Evolutionary conservation across 2,888 invertebrate genomes (phyloP).

Genomic region (Dasypolia templi): DNA sequence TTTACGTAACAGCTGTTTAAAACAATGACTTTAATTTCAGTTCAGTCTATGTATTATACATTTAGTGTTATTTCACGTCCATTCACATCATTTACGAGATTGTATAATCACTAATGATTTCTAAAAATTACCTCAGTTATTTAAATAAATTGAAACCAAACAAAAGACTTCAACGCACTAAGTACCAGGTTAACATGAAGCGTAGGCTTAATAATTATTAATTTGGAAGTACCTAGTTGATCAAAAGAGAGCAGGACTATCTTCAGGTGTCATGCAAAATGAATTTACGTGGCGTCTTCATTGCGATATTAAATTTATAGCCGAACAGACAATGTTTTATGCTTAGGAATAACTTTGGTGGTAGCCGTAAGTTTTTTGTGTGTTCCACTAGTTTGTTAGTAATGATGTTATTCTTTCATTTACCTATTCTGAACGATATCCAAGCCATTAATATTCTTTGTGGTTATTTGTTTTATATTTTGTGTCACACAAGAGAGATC

Average conservation of each 20-base stretch:
- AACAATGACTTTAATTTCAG: slow-evolving; percentile 59
- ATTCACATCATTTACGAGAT: slow-evolving; percentile 41
- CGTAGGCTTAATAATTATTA: not conserved
- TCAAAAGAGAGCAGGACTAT: not conserved
- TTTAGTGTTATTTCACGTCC: slow-evolving; percentile 44
- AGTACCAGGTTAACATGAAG: slow-evolving; percentile 56
- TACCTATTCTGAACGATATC: not conserved
- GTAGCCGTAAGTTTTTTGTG: not conserved
- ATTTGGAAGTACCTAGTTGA: not conserved
- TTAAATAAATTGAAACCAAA: slow-evolving; percentile 59
- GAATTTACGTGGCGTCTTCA: not conserved
- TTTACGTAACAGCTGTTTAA: slow-evolving; percentile 60
- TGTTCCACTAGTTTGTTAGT: slow-evolving; percentile 5
- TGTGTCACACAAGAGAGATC: slow-evolving; percentile 53
- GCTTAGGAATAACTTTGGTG: not conserved
- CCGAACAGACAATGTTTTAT: not conserved
- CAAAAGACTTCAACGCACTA: slow-evolving; percentile 84
- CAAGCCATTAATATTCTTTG: not conserved
- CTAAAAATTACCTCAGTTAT: slow-evolving; percentile 40
- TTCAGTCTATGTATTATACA: slow-evolving; percentile 37
- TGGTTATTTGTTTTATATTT: slow-evolving; percentile 34
- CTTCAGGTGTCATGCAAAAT: not conserved
- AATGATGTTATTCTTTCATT: not conserved
- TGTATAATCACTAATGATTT: slow-evolving; percentile 28
- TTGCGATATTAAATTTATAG: not conserved